These are phyloP conservation scores for Metaphire vulgaris DNA, from an alignment of 1,140 invertebrate species.

Conservation along the genomic window DNA sequence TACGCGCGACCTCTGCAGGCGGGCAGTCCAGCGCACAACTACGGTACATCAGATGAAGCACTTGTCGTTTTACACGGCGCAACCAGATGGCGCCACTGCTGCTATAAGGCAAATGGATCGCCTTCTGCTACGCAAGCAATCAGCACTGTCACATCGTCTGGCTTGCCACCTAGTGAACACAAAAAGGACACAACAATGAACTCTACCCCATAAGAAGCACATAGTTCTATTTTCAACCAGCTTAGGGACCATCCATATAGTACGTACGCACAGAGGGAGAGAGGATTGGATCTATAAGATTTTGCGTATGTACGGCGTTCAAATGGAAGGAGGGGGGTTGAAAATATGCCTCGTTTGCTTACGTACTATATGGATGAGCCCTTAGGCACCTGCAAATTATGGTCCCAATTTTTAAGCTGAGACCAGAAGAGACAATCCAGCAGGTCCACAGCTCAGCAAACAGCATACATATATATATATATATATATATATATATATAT, in stretches of 20 bases:
- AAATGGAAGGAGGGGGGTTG: too few relatives aligned
- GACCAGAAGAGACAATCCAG: background rate
- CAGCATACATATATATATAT: background rate
- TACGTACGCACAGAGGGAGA: too few relatives aligned
- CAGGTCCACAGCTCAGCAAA: background rate
- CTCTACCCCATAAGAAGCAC: background rate
- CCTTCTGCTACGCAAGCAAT: slow-evolving; percentile 53
- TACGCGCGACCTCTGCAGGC: too few relatives aligned
- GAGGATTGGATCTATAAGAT: too few relatives aligned
- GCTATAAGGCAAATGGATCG: background rate
- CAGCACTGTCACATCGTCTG: slow-evolving; percentile 94
- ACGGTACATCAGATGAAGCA: too few relatives aligned
- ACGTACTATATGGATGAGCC: too few relatives aligned
- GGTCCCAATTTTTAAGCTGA: background rate
- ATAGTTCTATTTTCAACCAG: background rate
- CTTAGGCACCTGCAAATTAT: background rate
- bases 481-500: too few relatives aligned
- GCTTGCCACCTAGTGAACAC: slow-evolving; percentile 78
- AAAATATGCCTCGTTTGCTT: too few relatives aligned
- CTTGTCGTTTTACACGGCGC: too few relatives aligned
- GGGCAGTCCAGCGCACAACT: too few relatives aligned
- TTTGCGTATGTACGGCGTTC: too few relatives aligned
- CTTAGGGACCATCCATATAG: background rate
- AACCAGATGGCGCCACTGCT: too few relatives aligned
- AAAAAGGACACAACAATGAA: slow-evolving; percentile 31